Base-by-base conservation (phyloP, 2,797 vertebrate species). In the Crenichthys baileyi region DNA sequence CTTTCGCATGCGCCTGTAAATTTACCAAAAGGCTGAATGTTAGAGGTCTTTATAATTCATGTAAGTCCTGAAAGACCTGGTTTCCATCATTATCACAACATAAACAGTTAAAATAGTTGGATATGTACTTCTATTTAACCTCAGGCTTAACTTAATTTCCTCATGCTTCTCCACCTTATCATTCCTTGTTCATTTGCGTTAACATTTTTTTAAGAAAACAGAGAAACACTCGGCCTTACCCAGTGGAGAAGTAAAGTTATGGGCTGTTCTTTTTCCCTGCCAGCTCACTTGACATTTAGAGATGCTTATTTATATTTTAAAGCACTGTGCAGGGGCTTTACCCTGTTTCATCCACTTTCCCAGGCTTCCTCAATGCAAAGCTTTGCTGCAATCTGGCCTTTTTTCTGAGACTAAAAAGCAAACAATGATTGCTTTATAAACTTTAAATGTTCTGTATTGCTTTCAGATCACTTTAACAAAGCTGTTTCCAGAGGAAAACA, bases 71-170 rank as follows among this genome's bases (percentile, higher is more conserved):
- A 78, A 72, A 82, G 72, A 79, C 5, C 36, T 75, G 81, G 80
- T 75, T 44, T 79, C 36, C 48, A 58, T 83, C 41, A 58, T 82
- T 84, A 86, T 41, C 58, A 39, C 72, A 75, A 75, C 70, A 68
- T 78, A 46, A 71, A 75, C 75, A 48, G 22, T 79, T 79, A 71
- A 77, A 88, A 87, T 74, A 74, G 77, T 77, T 83, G 74, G 70
- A 75, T 80, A 29, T 75, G 73, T 72, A 85, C 83, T 83, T 63
- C 73, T 85, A 88, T 80, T 86, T 81, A 70, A 77, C 82, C 81
- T 76, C 73, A 72, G 76, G 61, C 77, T 78, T 70, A 73, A 81
- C 85, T 75, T 68, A 24, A 44, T n/a, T 44, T 68, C 65, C 65
- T 13, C 65, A 8, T 79, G 70, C 77, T 79, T 51, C 75, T 73